These are phyloP conservation scores for Cyphomyrmex costatus DNA, from an alignment of 1,140 invertebrate species.

Conservation along the genomic window DNA sequence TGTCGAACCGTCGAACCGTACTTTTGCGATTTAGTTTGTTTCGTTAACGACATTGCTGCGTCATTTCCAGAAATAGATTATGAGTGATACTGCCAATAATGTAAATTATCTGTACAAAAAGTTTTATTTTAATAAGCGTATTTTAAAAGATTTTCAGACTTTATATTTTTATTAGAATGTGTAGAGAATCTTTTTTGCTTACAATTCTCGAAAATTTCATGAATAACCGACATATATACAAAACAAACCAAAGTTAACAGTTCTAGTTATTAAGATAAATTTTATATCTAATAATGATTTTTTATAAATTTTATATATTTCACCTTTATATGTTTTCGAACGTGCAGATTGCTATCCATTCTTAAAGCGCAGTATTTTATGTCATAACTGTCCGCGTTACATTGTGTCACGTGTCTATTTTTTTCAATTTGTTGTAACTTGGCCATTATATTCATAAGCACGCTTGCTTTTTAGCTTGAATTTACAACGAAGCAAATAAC, in stretches of 20 bases:
- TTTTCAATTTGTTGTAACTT: slow-evolving; percentile 44
- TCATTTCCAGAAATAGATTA: slow-evolving; percentile 2
- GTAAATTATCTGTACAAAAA: neutral
- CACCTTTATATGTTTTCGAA: neutral
- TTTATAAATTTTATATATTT: neutral
- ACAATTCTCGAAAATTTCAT: neutral
- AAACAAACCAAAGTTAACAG: neutral
- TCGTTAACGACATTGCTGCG: slow-evolving; percentile 1
- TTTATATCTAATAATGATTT: neutral
- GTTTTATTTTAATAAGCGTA: neutral
- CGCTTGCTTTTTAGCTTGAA: slow-evolving; percentile 17
- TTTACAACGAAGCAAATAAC: slow-evolving; percentile 57
- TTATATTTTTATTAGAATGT: neutral
- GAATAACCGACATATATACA: neutral
- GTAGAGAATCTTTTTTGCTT: neutral
- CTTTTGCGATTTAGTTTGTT: slow-evolving; percentile 60
- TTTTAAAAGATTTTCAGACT: neutral
- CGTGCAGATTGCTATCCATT: neutral
- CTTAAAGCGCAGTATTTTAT: neutral
- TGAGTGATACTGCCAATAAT: neutral
- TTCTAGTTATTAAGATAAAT: neutral
- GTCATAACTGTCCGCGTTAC: neutral
- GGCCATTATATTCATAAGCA: slow-evolving; percentile 57
- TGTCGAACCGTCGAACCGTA: slow-evolving; percentile 32
- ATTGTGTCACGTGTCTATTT: neutral